phyloP scores from a whole-genome alignment of 1,140 invertebrate species.

The Drosophila ambigua region DNA sequence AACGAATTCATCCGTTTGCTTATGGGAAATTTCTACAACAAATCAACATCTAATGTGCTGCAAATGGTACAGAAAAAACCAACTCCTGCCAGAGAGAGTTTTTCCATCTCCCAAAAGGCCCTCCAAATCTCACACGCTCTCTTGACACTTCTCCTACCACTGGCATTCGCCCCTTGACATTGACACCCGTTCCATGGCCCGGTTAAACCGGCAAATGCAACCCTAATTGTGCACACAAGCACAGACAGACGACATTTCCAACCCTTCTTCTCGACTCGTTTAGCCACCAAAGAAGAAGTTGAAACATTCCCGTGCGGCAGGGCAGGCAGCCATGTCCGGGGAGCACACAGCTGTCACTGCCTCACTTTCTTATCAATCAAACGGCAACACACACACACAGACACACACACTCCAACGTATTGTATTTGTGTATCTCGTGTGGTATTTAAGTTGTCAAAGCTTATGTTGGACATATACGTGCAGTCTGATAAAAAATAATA shows the following conservation, averaged over 20 bases:
- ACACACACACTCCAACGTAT: constrained; percentile 4
- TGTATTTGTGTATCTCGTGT: constrained; percentile 9
- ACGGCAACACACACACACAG: constrained; percentile 34
- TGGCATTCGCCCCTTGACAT: constrained; percentile 22
- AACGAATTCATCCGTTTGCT: too few species aligned
- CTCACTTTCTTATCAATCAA: constrained; percentile 73
- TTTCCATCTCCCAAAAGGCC: too few species aligned
- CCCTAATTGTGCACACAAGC: constrained; percentile 48
- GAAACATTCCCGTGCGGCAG: constrained; percentile 7
- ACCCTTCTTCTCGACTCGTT: constrained; percentile 20
- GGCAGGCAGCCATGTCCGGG: neutral
- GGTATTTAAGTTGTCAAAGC: constrained; percentile 58
- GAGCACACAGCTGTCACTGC: constrained; percentile 59
- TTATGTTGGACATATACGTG: constrained; percentile 70
- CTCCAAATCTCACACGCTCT: constrained; percentile 24
- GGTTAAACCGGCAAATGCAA: constrained; percentile 52
- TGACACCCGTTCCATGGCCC: neutral
- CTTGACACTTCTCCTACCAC: constrained; percentile 34
- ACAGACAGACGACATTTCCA: constrained; percentile 39
- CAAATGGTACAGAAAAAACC: too few species aligned
- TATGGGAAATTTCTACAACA: too few species aligned
- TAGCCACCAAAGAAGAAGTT: constrained; percentile 23
- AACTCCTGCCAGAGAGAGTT: too few species aligned
- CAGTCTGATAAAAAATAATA: constrained; percentile 59
- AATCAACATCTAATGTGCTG: too few species aligned